Base-by-base conservation (phyloP, 2,113 vertebrate species). In the Ibidorhyncha struthersii region DNA sequence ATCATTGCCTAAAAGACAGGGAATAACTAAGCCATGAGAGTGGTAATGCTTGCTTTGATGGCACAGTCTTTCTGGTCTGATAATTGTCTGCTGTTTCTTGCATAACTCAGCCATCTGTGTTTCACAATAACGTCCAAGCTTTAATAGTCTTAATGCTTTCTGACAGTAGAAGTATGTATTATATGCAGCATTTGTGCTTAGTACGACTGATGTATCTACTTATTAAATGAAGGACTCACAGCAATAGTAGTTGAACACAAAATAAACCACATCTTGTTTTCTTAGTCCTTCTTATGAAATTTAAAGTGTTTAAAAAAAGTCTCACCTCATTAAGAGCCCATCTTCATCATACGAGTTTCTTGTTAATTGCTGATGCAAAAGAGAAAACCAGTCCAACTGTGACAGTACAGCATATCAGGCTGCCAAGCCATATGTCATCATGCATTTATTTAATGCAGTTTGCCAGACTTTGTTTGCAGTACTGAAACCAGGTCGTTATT, bases 81-180 rank as follows among this genome's bases (percentile, higher is more conserved):
- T 86, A 91, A 78, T 93, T 96, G 53, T 41, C 50, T 90, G 15
- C 40, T 90, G 50, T 45, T 95, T 72, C 79, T 94, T 93, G 53
- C 19, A 23, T 83, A 81, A 89, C 12, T 6, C 59, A 59, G 59
- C 38, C 59, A 66, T 92, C 73, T 91, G 40, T 58, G 47, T 89
- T 91, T 84, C 43, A 41, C n/a, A 71, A 3, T 70, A 0, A 81
- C 50, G 59, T 74, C 72, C 12, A 45, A 73, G 38, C 55, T 91
- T 89, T 73, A 89, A 62, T 70, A 70, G 8, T 30, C 25, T 52
- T 69, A 62, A 66, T 81, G 38, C 53, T 86, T 91, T 89, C 69
- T 89, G 77, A 84, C 47, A 74, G 59, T 22, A 77, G 21, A 80
- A 86, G 12, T 79, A 76, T 0, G 0, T 90, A 56, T 53, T 77